A percentile compares a stretch with the other conserved stretches of the same genome.
phyloP scores from a whole-genome alignment of 2,888 invertebrate species.

The Diarsia rubi region DNA sequence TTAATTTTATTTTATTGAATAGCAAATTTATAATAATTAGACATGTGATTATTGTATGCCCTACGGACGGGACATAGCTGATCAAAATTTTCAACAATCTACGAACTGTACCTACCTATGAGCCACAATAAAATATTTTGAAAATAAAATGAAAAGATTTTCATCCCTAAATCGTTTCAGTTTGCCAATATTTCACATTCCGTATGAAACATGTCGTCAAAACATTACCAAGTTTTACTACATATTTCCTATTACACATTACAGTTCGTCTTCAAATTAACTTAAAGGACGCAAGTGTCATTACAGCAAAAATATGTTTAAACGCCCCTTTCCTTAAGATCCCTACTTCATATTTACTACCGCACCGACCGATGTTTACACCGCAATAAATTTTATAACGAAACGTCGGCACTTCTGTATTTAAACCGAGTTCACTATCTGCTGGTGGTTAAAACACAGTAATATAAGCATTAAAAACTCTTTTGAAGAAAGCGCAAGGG shows the following conservation, averaged over 20 bases:
- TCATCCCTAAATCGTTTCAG: background rate
- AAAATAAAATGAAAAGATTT: too few species aligned
- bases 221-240: background rate
- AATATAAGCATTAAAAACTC: conserved; percentile 23
- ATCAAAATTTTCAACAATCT: too few species aligned
- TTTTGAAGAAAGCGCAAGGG: conserved; percentile 8
- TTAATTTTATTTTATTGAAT: too few species aligned
- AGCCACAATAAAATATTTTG: too few species aligned
- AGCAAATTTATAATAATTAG: too few species aligned
- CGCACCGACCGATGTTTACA: conserved; percentile 66
- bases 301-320: conserved; percentile 5
- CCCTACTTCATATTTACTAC: conserved; percentile 15
- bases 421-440: background rate
- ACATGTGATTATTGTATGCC: too few species aligned
- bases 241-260: background rate
- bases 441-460: conserved; percentile 13
- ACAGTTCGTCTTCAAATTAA: background rate
- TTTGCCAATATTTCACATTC: background rate
- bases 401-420: conserved; percentile 48
- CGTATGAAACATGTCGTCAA: background rate
- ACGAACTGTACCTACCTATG: too few species aligned
- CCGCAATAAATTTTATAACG: conserved; percentile 64
- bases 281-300: background rate
- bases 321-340: conserved; percentile 9
- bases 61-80: too few species aligned